Percentiles rank a stretch among this genome's conserved stretches.
Evolutionary conservation across 2,113 vertebrate species (phyloP).

Genomic region (Athene noctua): DNA sequence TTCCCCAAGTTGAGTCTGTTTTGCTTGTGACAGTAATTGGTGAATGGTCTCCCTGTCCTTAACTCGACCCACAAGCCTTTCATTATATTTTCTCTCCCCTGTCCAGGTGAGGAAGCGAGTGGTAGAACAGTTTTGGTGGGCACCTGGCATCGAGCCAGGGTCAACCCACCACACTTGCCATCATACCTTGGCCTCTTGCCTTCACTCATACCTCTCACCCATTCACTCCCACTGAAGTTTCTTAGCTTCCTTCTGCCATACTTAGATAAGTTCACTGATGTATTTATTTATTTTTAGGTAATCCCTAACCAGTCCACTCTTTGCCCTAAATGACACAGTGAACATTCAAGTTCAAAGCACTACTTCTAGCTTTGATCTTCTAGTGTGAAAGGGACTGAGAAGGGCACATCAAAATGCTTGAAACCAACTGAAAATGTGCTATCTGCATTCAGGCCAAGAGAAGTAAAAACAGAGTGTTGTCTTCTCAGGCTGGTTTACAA

Average conservation of each 20-base stretch:
- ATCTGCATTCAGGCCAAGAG: background rate
- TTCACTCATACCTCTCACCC: background rate
- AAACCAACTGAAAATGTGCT: background rate
- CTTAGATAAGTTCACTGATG: background rate
- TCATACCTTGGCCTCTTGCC: background rate
- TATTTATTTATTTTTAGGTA: background rate
- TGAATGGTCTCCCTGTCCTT: background rate
- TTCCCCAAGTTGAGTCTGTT: background rate
- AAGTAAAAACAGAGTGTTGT: background rate
- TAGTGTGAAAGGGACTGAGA: background rate
- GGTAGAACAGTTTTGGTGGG: background rate
- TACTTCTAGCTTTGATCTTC: background rate
- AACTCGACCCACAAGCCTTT: accelerated
- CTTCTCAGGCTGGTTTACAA: background rate
- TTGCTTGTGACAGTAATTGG: background rate
- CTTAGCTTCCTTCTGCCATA: background rate
- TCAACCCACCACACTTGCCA: background rate
- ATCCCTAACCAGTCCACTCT: background rate
- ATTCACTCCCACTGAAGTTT: background rate
- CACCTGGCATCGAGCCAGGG: background rate
- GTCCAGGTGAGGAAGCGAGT: background rate
- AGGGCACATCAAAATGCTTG: background rate
- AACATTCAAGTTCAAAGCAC: background rate
- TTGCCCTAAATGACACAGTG: background rate
- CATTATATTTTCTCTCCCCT: background rate